Conservation (phyloP, 37 sponge, comb jelly and placozoan genomes). For the Eunapius fragilis region DNA sequence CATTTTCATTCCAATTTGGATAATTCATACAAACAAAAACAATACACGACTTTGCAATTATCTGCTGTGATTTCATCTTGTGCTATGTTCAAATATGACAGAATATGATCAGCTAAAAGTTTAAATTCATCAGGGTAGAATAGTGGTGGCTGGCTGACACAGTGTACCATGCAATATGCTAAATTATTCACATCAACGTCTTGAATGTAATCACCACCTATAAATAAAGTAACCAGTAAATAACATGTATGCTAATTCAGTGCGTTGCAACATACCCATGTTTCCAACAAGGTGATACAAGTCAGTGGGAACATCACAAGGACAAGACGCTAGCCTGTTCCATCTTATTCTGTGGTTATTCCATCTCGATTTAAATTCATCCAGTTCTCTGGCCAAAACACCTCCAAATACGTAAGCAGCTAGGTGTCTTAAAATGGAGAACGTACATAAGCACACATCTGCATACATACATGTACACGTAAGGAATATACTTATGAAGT, state of each 20-base stretch:
- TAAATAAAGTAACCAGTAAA: neutral
- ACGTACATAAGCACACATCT: conserved; percentile 7
- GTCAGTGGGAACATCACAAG: conserved; percentile 37
- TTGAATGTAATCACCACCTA: conserved; percentile 13
- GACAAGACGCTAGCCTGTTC: conserved; percentile 1
- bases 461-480: neutral
- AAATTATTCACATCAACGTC: conserved; percentile 22
- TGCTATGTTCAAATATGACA: neutral
- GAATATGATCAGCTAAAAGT: conserved; percentile 9
- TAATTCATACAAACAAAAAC: conserved; percentile 1
- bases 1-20: conserved; percentile 3
- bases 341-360: conserved; percentile 32
- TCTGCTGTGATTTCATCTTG: neutral
- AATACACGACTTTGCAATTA: neutral
- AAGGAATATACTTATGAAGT: conserved; percentile 18
- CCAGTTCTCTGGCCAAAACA: conserved; percentile 15
- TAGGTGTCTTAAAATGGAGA: neutral
- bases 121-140: conserved; percentile 39
- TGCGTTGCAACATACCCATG: conserved; percentile 8
- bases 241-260: neutral
- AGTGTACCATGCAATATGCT: conserved; percentile 18
- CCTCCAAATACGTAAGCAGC: neutral
- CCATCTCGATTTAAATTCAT: conserved; percentile 40
- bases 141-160: neutral
- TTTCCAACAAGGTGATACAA: conserved; percentile 25